A percentile compares a stretch with the other conserved stretches of the same genome.
Evolutionary conservation across 2,113 vertebrate genomes (phyloP).

Genomic region (Acinonyx jubatus): DNA sequence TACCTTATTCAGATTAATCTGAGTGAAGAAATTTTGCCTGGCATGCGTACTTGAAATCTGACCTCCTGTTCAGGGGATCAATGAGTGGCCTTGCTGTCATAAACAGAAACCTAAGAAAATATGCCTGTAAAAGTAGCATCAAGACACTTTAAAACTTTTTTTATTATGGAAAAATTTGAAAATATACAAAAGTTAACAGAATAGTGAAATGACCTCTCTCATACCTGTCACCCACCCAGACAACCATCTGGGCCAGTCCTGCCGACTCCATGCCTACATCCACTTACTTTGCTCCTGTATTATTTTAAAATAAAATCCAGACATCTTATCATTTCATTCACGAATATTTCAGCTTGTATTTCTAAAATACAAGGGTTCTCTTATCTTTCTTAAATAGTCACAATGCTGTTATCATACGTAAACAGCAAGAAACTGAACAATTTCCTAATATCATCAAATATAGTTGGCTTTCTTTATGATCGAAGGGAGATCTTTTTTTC

Average conservation of each 20-base stretch:
- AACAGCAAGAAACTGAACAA: background rate
- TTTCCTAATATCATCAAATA: background rate
- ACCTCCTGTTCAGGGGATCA: background rate
- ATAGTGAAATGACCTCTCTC: background rate
- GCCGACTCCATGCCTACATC: background rate
- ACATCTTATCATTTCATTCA: background rate
- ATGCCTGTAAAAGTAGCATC: background rate
- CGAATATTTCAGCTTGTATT: slow-evolving; percentile 13
- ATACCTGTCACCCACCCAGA: background rate
- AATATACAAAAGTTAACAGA: background rate
- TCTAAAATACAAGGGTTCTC: background rate
- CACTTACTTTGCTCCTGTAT: background rate
- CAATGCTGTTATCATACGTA: background rate
- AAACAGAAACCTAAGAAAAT: slow-evolving; percentile 21
- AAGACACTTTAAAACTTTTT: background rate
- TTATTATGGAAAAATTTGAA: background rate
- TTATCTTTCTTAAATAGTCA: background rate
- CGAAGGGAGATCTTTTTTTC: background rate
- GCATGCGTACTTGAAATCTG: slow-evolving; percentile 12
- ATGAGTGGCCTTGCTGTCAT: background rate
- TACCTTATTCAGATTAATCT: slow-evolving; percentile 22
- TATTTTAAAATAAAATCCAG: slow-evolving; percentile 23
- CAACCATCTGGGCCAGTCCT: background rate
- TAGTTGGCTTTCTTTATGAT: background rate
- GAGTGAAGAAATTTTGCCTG: background rate